A percentile compares a stretch with the other conserved stretches of the same genome.
Evolutionary conservation across 2,113 vertebrate species (phyloP).

Genomic region (Pachypanchax playfairii): DNA sequence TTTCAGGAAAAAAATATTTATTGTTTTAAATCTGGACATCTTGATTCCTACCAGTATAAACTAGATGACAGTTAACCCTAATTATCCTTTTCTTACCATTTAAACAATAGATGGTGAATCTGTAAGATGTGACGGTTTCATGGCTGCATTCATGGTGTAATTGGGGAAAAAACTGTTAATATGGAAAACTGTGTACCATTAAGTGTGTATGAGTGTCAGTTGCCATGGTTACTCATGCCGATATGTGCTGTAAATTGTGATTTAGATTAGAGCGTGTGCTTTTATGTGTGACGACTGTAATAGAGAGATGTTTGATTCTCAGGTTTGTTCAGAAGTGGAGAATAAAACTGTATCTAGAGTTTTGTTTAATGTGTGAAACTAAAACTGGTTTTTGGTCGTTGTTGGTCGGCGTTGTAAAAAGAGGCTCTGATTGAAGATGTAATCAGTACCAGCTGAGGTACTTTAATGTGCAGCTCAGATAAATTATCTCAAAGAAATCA

Average conservation of each 20-base stretch:
- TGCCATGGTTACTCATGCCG: slow-evolving; percentile 61
- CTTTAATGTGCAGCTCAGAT: slow-evolving; percentile 56
- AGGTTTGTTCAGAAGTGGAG: slow-evolving; percentile 2
- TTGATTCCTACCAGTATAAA: no score
- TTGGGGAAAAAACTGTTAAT: not conserved
- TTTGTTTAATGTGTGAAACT: slow-evolving; percentile 2
- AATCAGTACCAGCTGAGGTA: slow-evolving; percentile 55
- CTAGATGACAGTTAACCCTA: no score
- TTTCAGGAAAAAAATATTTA: no score
- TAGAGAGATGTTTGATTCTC: slow-evolving; percentile 18
- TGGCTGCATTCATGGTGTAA: slow-evolving; percentile 44
- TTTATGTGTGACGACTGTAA: slow-evolving; percentile 36
- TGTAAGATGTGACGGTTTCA: not conserved
- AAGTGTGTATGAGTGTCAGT: slow-evolving; percentile 46
- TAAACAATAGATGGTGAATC: no score
- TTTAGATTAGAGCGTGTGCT: slow-evolving; percentile 43
- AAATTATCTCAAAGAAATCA: slow-evolving; percentile 71
- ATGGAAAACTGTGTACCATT: slow-evolving; percentile 19
- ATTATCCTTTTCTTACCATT: no score
- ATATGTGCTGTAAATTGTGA: slow-evolving; percentile 32
- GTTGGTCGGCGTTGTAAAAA: no score
- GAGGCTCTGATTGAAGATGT: slow-evolving; percentile 28
- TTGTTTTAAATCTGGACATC: no score
- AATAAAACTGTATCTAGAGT: not conserved
- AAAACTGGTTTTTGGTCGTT: no score